Evolutionary conservation across 2,113 vertebrate species (phyloP).

Genomic region (Marcusenius ussheri): DNA sequence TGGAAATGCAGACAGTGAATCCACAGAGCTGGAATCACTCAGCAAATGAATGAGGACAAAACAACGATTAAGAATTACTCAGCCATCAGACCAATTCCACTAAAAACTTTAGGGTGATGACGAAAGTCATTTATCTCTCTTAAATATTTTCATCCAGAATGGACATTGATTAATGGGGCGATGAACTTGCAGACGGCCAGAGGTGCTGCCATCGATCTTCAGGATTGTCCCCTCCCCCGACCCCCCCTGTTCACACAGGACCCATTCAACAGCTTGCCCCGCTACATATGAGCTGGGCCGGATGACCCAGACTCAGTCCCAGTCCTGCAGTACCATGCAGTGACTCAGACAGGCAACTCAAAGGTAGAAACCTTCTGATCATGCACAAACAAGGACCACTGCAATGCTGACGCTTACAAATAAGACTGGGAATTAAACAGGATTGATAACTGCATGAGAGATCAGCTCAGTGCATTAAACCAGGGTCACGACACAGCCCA

Average conservation of each 20-base stretch:
- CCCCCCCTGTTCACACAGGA: neutral
- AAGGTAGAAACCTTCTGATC: neutral
- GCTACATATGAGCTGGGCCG: neutral
- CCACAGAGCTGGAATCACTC: neutral
- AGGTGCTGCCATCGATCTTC: conserved; percentile 19
- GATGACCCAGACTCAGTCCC: neutral
- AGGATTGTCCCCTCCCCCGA: neutral
- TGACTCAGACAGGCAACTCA: neutral
- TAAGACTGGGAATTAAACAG: neutral
- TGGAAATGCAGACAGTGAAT: neutral
- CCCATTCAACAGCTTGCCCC: neutral
- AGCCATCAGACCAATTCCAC: conserved; percentile 9
- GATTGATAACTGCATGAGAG: neutral
- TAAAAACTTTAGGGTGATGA: conserved; percentile 3
- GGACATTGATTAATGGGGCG: conserved; percentile 19
- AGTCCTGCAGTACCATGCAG: neutral
- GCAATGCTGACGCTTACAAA: neutral
- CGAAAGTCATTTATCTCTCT: conserved; percentile 11
- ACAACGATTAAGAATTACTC: conserved; percentile 6
- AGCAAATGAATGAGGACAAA: neutral
- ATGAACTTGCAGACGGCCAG: conserved; percentile 18
- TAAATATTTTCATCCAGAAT: neutral
- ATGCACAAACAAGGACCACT: neutral
- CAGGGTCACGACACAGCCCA: neutral
- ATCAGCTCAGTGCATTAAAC: neutral